Evolutionary conservation across 1,140 invertebrate species (phyloP), one percentile per base, ranked within the genome.

Genomic region (Tenebrio molitor): DNA sequence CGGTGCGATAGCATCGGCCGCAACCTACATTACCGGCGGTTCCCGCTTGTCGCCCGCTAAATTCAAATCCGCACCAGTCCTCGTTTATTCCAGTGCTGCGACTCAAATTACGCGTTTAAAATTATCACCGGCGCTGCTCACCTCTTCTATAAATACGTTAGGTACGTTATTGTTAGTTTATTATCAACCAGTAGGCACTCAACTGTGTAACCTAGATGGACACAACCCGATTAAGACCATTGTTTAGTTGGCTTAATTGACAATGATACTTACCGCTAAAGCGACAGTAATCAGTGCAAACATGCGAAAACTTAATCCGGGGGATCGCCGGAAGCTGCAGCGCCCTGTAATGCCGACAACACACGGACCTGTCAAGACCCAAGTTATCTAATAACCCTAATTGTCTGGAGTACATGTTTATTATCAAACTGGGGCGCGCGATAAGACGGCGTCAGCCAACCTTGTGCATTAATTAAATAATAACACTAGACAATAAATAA

Each of bases 201-300:
- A 58, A 58, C 50, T 58, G 50, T 58, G 50, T 58, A 23, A 23
- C 50, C 50, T 58, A 58, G 19, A 58, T 58, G 21, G 50, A 34
- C 50, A 6, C n/a, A 14, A 58, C 21, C 19, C 12, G 50, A 58
- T 58, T 58, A 58, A 23, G 23, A 29, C 12, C 50, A 58, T 58
- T 58, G 50, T 58, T 58, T 58, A 58, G 25, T 58, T 58, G 50
- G 21, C 50, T n/a, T 58, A 58, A 58, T 58, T 58, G 50, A 58
- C 23, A 58, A 58, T 58, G 50, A 33, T 58, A 58, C 10, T 25
- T 58, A 58, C 50, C 50, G 50, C 29, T 58, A 58, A 58, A 25
- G 5, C 23, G 50, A 46, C 42, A 46, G 17, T 46, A 46, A 46
- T 46, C 14, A 46, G 16, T 5, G 50, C 50, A 29, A 58, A 58